Conservation (phyloP, 2,888 invertebrate genomes). For the Melinaea marsaeus region DNA sequence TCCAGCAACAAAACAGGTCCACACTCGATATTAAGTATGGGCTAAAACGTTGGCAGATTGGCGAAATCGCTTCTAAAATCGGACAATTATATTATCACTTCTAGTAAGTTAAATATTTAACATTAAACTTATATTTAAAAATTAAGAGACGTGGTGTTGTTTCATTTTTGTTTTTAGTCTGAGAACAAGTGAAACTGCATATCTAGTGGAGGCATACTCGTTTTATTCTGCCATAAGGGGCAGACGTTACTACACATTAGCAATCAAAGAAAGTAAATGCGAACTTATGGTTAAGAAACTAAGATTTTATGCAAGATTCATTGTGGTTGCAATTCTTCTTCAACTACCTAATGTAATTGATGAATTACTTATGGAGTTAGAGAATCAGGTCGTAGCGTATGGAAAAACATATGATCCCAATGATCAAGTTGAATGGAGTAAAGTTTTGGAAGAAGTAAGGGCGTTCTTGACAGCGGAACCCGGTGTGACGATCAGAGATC, state of each 20-base stretch:
- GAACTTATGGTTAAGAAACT: constrained; percentile 98
- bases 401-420: constrained; percentile 97
- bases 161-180: constrained; percentile 78
- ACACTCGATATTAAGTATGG: constrained; percentile 95
- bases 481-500: constrained; percentile 91
- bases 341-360: constrained; percentile 95
- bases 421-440: constrained; percentile 96
- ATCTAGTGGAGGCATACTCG: constrained; percentile 96
- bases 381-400: constrained; percentile 96
- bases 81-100: constrained; percentile 99
- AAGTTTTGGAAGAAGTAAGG: constrained; percentile 95
- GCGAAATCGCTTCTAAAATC: constrained; percentile 98
- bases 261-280: constrained; percentile 94
- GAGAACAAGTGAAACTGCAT: constrained; percentile 97
- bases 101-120: constrained; percentile 84
- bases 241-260: constrained; percentile 95
- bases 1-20: constrained; percentile 96
- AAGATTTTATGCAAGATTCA: constrained; percentile 95
- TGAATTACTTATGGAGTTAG: constrained; percentile 93
- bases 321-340: constrained; percentile 95
- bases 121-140: not conserved
- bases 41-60: constrained; percentile 98
- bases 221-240: constrained; percentile 97
- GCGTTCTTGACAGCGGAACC: constrained; percentile 96
- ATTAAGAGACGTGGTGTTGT: not conserved